Percentiles rank a stretch among this genome's conserved stretches.
Conservation (phyloP, 1,140 invertebrate species). For the Gonatopus flavifemur region DNA sequence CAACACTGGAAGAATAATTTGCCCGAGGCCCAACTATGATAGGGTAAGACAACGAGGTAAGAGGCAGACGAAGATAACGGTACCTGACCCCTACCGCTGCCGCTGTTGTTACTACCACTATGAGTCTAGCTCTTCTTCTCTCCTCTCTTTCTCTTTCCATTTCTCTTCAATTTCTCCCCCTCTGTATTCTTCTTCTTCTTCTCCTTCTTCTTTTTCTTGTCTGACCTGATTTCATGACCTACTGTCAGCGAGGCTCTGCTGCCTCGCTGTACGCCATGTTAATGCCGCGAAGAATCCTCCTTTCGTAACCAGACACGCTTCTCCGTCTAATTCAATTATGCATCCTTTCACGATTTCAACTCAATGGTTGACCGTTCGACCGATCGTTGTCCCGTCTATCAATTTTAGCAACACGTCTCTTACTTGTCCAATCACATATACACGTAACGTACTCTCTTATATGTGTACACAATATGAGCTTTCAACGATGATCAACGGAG, state of each 20-base stretch:
- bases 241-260: conserved; percentile 36
- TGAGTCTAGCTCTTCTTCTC: conserved; percentile 7
- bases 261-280: too few species aligned
- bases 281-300: too few species aligned
- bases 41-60: too few species aligned
- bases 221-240: conserved; percentile 54
- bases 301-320: conserved; percentile 8
- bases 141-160: conserved; percentile 28
- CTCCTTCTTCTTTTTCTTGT: conserved; percentile 3
- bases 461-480: too few species aligned
- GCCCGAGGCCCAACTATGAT: too few species aligned
- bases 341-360: conserved; percentile 7
- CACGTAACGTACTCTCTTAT: too few species aligned
- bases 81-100: conserved; percentile 8
- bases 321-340: conserved; percentile 37
- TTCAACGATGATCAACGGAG: too few species aligned
- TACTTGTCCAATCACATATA: too few species aligned
- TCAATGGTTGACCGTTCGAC: too few species aligned
- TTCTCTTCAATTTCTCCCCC: conserved; percentile 25
- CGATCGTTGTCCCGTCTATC: too few species aligned
- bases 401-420: conserved; percentile 15
- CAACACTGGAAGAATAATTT: too few species aligned
- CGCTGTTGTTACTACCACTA: conserved; percentile 7
- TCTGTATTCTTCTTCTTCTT: conserved; percentile 12
- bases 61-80: conserved; percentile 28